Evolutionary conservation across 2,888 invertebrate genomes (phyloP), one percentile per base, ranked within the genome.

Genomic region (Diogma glabrata): DNA sequence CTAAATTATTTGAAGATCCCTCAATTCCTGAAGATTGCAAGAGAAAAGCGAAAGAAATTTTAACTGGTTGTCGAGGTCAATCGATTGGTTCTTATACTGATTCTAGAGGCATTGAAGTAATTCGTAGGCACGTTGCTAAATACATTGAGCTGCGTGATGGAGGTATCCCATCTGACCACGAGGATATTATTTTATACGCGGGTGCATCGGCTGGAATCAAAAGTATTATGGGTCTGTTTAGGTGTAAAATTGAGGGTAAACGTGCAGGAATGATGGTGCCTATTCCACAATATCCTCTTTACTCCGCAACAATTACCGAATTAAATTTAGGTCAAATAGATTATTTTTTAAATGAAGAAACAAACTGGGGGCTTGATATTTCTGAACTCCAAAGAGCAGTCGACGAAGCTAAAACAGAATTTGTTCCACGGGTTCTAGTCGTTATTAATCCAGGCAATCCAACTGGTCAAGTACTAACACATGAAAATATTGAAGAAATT

Each of bases 371-470:
- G 0, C 71, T 99, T 53, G 82, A 85, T 60, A 69, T 80, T 5
- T 59, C 67, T 0, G 97, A 97, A 71, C 70, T 99, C 57, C 80
- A 92, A 66, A 75, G 94, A 38, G 66, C 94, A 0, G 67, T 82
- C 33, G 65, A 67, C 0, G 88, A 84, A 59, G 80, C 82, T 0
- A 74, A 72, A 56, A 70, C 73, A 54, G 59, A 58, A 0, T 81
- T 79, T 66, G 75, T 77, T 54, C 91, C 93, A 1, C 77, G 93
- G 45, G 94, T 86, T 1, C 72, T 99, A 50, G 93, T 91, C 30
- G 80, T 99, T 54, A 99, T 99, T 63, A 99, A 99, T 75, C 99
- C 99, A 0, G 99, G 97, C 47, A 99, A 99, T 73, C 97, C 99
- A n/a, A 99, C 97, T 6, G 97, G 95, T 4, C 86, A 87, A 72